Percentiles rank a stretch among this genome's conserved stretches.
These are phyloP conservation scores for Plebejus melissa DNA, from an alignment of 2,888 invertebrate species.

Conservation along the genomic window DNA sequence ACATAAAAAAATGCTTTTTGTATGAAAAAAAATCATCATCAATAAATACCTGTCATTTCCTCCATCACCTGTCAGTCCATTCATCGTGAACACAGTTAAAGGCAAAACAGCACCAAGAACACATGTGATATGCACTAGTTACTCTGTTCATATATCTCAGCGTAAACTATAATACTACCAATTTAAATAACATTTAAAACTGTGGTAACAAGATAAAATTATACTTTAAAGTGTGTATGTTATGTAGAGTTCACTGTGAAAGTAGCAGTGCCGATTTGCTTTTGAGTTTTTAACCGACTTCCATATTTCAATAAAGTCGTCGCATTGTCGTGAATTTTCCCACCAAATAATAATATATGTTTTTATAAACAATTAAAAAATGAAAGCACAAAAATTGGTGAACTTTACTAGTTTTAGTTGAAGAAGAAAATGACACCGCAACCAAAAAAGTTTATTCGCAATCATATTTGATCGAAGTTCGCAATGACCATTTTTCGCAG, in stretches of 20 bases:
- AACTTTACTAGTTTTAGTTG: too few species aligned
- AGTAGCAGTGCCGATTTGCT: too few species aligned
- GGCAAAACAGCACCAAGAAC: slow-evolving; percentile 7
- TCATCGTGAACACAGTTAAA: slow-evolving; percentile 11
- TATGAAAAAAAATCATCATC: not conserved
- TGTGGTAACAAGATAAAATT: not conserved
- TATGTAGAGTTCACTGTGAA: not conserved
- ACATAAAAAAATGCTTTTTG: not conserved
- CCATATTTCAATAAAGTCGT: too few species aligned
- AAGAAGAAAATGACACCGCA: too few species aligned
- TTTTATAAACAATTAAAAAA: too few species aligned
- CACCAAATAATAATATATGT: too few species aligned
- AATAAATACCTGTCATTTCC: not conserved
- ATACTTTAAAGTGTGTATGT: not conserved
- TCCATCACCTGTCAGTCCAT: not conserved
- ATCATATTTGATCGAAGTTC: too few species aligned
- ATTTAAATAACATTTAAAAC: not conserved
- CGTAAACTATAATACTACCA: not conserved
- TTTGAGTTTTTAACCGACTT: too few species aligned
- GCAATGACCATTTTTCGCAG: too few species aligned
- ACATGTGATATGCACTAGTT: slow-evolving; percentile 16
- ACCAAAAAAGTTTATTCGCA: too few species aligned
- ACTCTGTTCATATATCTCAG: not conserved
- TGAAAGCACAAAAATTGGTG: too few species aligned
- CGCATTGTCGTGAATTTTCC: too few species aligned